A percentile compares a stretch with the other conserved stretches of the same genome.
Evolutionary conservation across 1,140 invertebrate species (phyloP).

Genomic region (Drosophila yakuba): DNA sequence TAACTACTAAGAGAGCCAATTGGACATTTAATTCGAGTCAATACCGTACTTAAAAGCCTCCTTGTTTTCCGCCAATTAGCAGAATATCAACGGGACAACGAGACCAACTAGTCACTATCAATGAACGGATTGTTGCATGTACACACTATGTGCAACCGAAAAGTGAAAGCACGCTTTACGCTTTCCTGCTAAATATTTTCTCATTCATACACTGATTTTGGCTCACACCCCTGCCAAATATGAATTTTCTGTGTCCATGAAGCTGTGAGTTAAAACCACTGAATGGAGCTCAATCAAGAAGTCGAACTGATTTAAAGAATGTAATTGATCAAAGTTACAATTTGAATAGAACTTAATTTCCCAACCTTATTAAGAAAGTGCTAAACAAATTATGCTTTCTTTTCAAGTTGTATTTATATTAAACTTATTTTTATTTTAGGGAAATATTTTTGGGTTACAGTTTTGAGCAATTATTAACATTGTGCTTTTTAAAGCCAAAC

Average conservation of each 20-base stretch:
- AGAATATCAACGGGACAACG: constrained; percentile 1
- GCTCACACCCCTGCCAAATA: neutral
- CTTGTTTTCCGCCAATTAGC: constrained; percentile 26
- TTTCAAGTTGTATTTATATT: too few species aligned
- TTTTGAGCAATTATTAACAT: neutral
- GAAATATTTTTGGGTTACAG: neutral
- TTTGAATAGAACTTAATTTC: too few species aligned
- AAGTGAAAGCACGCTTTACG: neutral
- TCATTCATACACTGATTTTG: neutral
- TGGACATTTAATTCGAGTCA: neutral
- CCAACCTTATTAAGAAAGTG: too few species aligned
- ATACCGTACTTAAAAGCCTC: neutral
- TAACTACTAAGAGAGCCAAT: neutral
- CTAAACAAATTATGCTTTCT: too few species aligned
- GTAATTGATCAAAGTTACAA: neutral
- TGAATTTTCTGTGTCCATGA: neutral
- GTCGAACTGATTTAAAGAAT: neutral
- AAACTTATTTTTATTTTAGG: neutral
- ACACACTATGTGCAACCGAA: neutral
- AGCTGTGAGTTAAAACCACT: neutral
- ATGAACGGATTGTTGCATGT: constrained; percentile 1
- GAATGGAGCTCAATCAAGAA: constrained; percentile 10
- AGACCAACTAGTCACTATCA: constrained; percentile 1
- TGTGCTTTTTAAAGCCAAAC: neutral
- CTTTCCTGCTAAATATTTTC: constrained; percentile 1